Percentiles rank a stretch among this genome's conserved stretches.
These are phyloP conservation scores for Chaetorhynchus papuensis DNA, from an alignment of 2,113 vertebrate genomes.

Conservation along the genomic window DNA sequence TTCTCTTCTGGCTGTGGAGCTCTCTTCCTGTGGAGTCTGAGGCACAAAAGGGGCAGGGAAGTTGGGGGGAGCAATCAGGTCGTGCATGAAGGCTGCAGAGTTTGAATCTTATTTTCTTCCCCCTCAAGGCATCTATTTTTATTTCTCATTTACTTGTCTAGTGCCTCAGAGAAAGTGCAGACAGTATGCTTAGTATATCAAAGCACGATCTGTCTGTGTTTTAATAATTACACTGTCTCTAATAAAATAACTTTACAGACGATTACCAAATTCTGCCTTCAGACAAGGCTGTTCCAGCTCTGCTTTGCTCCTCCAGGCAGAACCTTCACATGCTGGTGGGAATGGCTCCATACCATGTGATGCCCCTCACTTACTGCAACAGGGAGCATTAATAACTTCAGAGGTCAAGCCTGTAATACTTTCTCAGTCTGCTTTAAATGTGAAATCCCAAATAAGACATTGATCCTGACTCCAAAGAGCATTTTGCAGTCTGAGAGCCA, in stretches of 20 bases:
- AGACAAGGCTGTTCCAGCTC: not conserved
- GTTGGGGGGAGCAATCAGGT: not conserved
- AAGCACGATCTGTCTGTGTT: slow-evolving; percentile 20
- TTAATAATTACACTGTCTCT: slow-evolving; percentile 31
- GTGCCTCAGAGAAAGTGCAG: not conserved
- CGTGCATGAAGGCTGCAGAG: not conserved
- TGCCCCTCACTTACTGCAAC: not conserved
- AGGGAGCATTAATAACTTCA: not conserved
- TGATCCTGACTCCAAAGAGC: not conserved
- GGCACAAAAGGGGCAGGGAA: not conserved
- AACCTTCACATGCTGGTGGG: not conserved
- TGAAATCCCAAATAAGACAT: not conserved
- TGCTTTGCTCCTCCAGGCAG: not conserved
- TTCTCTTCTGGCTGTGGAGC: not conserved
- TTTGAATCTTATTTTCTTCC: not conserved
- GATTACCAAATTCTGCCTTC: not conserved
- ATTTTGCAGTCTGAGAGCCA: not conserved
- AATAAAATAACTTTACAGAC: not conserved
- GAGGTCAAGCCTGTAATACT: not conserved
- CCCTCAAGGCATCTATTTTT: slow-evolving; percentile 7
- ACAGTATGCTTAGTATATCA: slow-evolving; percentile 10
- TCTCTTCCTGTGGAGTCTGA: not conserved
- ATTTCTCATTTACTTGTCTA: slow-evolving; percentile 7
- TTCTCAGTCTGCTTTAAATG: not conserved
- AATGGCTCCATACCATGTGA: accelerated